These are phyloP conservation scores for Heliconius hermathena DNA, from an alignment of 1,140 invertebrate species.

Conservation along the genomic window DNA sequence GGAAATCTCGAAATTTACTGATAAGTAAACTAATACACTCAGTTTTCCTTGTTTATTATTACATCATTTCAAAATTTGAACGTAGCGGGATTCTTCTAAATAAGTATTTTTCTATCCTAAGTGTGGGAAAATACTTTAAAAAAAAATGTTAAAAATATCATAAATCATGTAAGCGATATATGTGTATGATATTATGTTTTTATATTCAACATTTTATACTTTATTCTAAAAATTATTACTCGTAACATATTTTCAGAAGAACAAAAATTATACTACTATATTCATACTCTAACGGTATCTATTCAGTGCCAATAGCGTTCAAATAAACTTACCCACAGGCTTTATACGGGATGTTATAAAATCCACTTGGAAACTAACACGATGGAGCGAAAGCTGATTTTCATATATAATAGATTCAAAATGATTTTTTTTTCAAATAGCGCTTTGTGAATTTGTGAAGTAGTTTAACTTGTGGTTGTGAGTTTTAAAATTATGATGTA, in stretches of 20 bases:
- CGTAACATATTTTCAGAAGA: background rate
- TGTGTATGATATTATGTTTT: too few species aligned
- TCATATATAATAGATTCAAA: conserved; percentile 11
- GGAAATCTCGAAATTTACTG: too few species aligned
- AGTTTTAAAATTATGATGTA: background rate
- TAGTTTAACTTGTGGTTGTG: background rate
- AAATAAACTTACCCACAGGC: background rate
- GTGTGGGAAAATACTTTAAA: too few species aligned
- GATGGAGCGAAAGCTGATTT: background rate
- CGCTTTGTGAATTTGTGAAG: background rate
- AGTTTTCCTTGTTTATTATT: too few species aligned
- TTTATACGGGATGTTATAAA: conserved; percentile 1
- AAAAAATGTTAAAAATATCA: too few species aligned
- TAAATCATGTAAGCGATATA: too few species aligned
- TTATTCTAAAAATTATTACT: too few species aligned
- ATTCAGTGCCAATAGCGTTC: conserved; percentile 10
- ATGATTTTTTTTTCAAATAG: background rate
- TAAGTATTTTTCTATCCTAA: too few species aligned
- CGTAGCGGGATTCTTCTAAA: too few species aligned
- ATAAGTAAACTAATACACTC: too few species aligned
- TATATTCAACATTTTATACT: too few species aligned
- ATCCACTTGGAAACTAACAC: conserved; percentile 9
- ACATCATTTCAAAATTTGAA: too few species aligned
- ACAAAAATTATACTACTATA: background rate
- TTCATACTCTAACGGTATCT: conserved; percentile 1